A percentile compares a stretch with the other conserved stretches of the same genome.
Conservation (phyloP, 2,888 invertebrate genomes). For the Folsomia manolachei region DNA sequence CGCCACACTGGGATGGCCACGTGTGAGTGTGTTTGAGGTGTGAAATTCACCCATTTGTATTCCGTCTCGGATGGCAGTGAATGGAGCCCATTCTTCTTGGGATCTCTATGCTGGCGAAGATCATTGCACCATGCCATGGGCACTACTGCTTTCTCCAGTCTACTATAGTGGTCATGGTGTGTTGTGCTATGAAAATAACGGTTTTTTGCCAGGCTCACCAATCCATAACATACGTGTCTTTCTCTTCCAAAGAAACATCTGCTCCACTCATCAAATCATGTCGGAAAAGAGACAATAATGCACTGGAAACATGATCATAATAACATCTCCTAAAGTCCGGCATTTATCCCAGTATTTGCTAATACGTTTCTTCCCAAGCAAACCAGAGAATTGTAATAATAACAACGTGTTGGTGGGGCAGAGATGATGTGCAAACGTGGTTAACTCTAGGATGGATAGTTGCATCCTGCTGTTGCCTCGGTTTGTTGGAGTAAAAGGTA, state of each 20-base stretch:
- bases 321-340: neutral
- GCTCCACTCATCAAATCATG: neutral
- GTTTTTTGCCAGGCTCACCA: too few relatives aligned
- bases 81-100: neutral
- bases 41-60: conserved; percentile 35
- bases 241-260: neutral
- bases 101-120: too few relatives aligned
- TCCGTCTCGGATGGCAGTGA: conserved; percentile 19
- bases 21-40: conserved; percentile 16
- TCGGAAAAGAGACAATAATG: neutral
- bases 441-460: neutral
- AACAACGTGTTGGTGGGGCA: neutral
- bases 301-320: neutral
- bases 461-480: too few relatives aligned
- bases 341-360: neutral
- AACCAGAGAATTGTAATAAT: too few relatives aligned
- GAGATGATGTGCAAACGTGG: neutral
- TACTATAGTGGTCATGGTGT: too few relatives aligned
- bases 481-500: neutral
- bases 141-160: too few relatives aligned
- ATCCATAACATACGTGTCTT: too few relatives aligned
- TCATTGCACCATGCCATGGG: too few relatives aligned
- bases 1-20: neutral
- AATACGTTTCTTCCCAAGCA: neutral
- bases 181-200: too few relatives aligned